Base-by-base conservation (phyloP, 2,888 invertebrate genomes). In the Caenorhabditis panamensis region DNA sequence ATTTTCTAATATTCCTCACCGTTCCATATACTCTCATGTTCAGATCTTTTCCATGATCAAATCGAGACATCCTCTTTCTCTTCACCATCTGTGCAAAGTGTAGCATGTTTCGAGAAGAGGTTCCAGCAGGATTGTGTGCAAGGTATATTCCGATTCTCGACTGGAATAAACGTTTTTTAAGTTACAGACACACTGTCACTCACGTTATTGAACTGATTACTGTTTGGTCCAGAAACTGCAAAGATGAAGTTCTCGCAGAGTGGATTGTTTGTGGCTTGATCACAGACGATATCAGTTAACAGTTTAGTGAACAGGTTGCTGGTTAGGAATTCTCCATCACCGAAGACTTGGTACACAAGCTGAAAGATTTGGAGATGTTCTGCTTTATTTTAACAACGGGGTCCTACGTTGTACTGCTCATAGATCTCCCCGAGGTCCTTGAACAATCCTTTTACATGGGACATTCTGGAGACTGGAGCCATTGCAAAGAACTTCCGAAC, bases 401-500 rank as follows among this genome's bases (percentile, higher is more conserved):
- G n/a, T n/a, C 71, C 56, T 49, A 86, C 87, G 75, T 85, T 84
- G 13, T 84, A 84, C 51, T 87, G 87, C 18, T 85, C 84, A 59
- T 87, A 87, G 41, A 84, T 83, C 56, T 86, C 62, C 11, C 87
- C 87, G 2, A 87, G 53, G 67, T 85, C 83, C n/a, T 85, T 51
- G 77, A 87, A 85, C 6, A 86, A 26, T 28, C 87, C 87, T 16
- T 84, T 83, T 1, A 84, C 82, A 58, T 87, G 73, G 13, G 82
- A 76, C 79, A 87, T 79, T 62, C 85, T 51, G 1, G 79, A 82
- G 20, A 90, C 90, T 1, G 90, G 90, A 6, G 91, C 90, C 51
- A 90, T 67, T 0, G 90, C 90, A 82, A 89, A 91, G 66, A 90
- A 87, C 66, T 89, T 89, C 20, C 88, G 84, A 31, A 90, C 81